Base-by-base conservation (phyloP, 1,140 invertebrate genomes). In the Drosophila setifemur region DNA sequence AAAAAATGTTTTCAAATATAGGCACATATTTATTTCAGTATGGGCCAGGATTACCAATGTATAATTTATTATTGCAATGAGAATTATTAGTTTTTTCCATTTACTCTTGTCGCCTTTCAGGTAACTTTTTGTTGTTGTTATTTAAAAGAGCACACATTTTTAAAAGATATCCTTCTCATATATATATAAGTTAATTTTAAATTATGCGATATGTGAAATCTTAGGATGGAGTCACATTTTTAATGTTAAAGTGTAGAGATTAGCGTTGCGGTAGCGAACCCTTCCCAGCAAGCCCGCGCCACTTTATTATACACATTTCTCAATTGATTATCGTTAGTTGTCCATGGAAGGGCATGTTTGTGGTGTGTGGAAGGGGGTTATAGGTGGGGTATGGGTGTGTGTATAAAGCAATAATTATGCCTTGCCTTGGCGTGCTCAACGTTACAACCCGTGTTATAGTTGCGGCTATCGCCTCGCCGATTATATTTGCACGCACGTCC, bases 251-350 rank as follows among this genome's bases (percentile, higher is more conserved):
- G 45, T 70, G 64, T 33, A 33, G 4, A 25, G 16, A 31, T 25
- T 18, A 28, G 11, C 8, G 7, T 2, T 40, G 18, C 39, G 47
- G 29, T 28, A 45, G 26, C 16, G 37, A 70, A 70, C 53, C 53
- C 74, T 71, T 67, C 67, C n/a, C n/a, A n/a, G n/a, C n/a, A n/a
- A n/a, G 70, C 64, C 60, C 50, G 81, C 70, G 40, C 79, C 79
- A 85, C 79, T 83, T 83, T 79, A 85, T 83, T 83, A 85, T 83
- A 85, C 78, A 85, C 79, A 85, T 85, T 83, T 83, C 79, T 83
- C 79, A 83, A 83, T 83, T 83, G 79, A 83, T 83, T 85, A 83
- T 83, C 79, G 79, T 85, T 85, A 85, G 74, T 66, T 83, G 47
- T 40, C 54, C 40, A 19, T 31, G 33, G 21, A 29, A 16, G 33